Conservation (phyloP, 1,140 invertebrate species). For the Drosophila paulistorum region DNA sequence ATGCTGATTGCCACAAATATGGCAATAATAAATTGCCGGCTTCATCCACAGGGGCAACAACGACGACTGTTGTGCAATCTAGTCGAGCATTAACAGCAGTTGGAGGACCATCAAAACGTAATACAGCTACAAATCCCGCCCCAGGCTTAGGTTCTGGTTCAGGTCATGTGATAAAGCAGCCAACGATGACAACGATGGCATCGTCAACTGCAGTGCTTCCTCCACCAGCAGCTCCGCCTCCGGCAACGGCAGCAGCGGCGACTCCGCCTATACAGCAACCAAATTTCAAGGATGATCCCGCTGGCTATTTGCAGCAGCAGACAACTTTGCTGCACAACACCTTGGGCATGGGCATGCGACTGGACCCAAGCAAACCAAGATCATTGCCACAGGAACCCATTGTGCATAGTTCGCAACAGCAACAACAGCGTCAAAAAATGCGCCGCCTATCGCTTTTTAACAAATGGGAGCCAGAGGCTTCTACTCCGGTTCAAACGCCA, state of each 20-base stretch:
- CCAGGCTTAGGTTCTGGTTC: too few species aligned
- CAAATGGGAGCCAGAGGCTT: slow-evolving; percentile 62
- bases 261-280: slow-evolving; percentile 78
- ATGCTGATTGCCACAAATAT: slow-evolving; percentile 76
- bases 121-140: not conserved
- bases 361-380: slow-evolving; percentile 45
- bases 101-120: slow-evolving; percentile 23
- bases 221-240: not conserved
- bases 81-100: slow-evolving; percentile 47
- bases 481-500: not conserved
- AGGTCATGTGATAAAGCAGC: slow-evolving; percentile 54
- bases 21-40: slow-evolving; percentile 67
- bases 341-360: slow-evolving; percentile 47
- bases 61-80: slow-evolving; percentile 41
- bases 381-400: slow-evolving; percentile 55
- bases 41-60: slow-evolving; percentile 33
- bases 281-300: slow-evolving; percentile 94
- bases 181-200: slow-evolving; percentile 11
- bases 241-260: not conserved
- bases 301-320: slow-evolving; percentile 93
- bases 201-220: slow-evolving; percentile 16
- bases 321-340: slow-evolving; percentile 93
- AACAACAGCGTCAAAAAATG: slow-evolving; percentile 50
- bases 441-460: slow-evolving; percentile 56
- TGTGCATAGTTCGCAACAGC: slow-evolving; percentile 56